Base-by-base conservation (phyloP, 1,140 invertebrate species). In the Saccostrea cuccullata region DNA sequence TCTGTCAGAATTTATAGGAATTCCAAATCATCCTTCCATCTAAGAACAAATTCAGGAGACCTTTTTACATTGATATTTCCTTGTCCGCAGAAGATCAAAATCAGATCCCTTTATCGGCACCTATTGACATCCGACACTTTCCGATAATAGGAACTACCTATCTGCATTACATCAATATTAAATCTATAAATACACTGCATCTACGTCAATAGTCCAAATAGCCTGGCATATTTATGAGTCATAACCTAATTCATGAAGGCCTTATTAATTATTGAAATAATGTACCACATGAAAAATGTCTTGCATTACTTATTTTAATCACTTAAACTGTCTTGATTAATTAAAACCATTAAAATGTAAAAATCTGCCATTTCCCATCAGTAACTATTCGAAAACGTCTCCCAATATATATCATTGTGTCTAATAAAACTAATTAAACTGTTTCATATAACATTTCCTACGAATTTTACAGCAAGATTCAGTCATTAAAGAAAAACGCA, bases 181-280 rank as follows among this genome's bases (percentile, higher is more conserved):
- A 56, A 55, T 84, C 40, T 55, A 84, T 55, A 84, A 84, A 84
- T 84, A 56, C 55, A 47, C 40, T 1, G n/a, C 12, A 20, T 55
- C 40, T 84, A 55, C 47, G 40, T 55, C 40, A 84, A 26, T 23
- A 11, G 30, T 40, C 30, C 77, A 36, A 55, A 84, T 12, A 30
- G 55, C 55, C 82, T 84, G 40, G 40, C 40, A 55, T 84, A 84
- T 84, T 84, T 84, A 77, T 77, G 70, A 77, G 23, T 77, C 70
- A 77, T 77, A 77, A 77, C 70, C 70, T 36, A 77, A 77, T 77
- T 77, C 60, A 30, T 36, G 30, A 36, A 30, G 70, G 70, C 12
- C 23, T 30, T 30, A 77, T 13, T 26, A 26, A 77, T 77, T 77
- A 64, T 64, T 64, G n/a, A 64, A 64, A 64, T 64, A 20, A n/a